Evolutionary conservation across 2,797 vertebrate species (phyloP), one percentile per base, ranked within the genome.

Genomic region (Mycteria americana): DNA sequence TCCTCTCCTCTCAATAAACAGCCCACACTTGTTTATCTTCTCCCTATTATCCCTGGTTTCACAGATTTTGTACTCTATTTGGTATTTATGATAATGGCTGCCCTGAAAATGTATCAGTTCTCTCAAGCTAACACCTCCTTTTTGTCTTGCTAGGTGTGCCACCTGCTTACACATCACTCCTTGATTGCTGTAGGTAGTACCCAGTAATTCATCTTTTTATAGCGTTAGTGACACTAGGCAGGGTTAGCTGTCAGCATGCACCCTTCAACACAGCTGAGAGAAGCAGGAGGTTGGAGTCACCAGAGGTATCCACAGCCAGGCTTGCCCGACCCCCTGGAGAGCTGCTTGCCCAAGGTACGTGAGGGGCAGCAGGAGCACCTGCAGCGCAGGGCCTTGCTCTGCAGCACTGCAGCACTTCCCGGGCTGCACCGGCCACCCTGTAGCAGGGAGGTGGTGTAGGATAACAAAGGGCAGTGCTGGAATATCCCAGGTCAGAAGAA

Each of bases 251-350:
- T 6, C 25, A 22, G 69, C n/a, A 7, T 1, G 3, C 7, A 4
- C 28, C 13, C 11, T 46, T 37, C 2, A 0, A 9, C 23, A 21
- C 10, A 13, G 21, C 30, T 3, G 1, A 18, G 25, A 21, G 31
- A 21, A 30, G 31, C 21, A 5, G 25, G 48, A 0, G 1, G 4
- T 1, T 7, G 27, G 21, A 17, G 17, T 24, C 22, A 19, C 18
- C 39, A 17, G 22, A 7, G 11, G 24, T 5, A 24, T 3, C 31
- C 23, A 13, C 22, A 24, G 43, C 27, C 45, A 24, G 23, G 11
- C 14, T 18, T 5, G 23, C 48, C 4, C 1, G 12, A 18, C 25
- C 4, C 50, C 6, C 18, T 2, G 31, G 7, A n/a, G 25, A 51
- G 33, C 45, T 28, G 45, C 50, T 19, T 11, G 50, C 48, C 54